Base-by-base conservation (phyloP, 2,888 invertebrate genomes). In the Xestia xanthographa region DNA sequence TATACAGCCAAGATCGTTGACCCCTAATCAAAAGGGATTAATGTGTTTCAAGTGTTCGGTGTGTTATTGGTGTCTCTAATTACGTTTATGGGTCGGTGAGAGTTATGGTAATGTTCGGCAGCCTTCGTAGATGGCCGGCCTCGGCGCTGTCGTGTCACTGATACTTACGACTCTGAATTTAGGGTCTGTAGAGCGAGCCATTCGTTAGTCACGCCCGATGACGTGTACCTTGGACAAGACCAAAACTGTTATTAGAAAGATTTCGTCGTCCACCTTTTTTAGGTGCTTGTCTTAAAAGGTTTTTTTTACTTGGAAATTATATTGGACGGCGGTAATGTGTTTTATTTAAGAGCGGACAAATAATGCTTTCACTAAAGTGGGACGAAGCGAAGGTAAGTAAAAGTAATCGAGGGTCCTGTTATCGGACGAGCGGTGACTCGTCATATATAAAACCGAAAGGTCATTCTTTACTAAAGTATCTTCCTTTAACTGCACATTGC, bases 191-290 rank as follows among this genome's bases (percentile, higher is more conserved):
- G 96, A 95, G 96, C 96, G 96, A 96, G 96, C 96, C 96, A 96
- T 96, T 96, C 96, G 95, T 96, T 96, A 94, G 95, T 95, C 95
- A 96, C 95, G 96, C 95, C 95, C 94, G 96, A 91, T 96, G 96
- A 96, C 96, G 95, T 96, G 96, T 96, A 96, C 96, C 96, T 96
- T 96, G 96, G 96, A 96, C 96, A 96, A 96, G 94, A 96, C 96
- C 96, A 96, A 96, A 96, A 96, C 95, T 95, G 92, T 95, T 95
- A 96, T 96, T 96, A 96, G 95, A 96, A 95, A 93, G 92, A 92
- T 92, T 93, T 92, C 91, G 91, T 93, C 92, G 92, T 92, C 91
- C 90, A 92, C 91, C 92, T 90, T 92, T 91, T 92, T 92, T 87
- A 89, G 93, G 93, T 92, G 91, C 94, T 95, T 92, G 94, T 94